These are phyloP conservation scores for Dicaeum eximium DNA, from an alignment of 2,113 vertebrate genomes.

Conservation along the genomic window DNA sequence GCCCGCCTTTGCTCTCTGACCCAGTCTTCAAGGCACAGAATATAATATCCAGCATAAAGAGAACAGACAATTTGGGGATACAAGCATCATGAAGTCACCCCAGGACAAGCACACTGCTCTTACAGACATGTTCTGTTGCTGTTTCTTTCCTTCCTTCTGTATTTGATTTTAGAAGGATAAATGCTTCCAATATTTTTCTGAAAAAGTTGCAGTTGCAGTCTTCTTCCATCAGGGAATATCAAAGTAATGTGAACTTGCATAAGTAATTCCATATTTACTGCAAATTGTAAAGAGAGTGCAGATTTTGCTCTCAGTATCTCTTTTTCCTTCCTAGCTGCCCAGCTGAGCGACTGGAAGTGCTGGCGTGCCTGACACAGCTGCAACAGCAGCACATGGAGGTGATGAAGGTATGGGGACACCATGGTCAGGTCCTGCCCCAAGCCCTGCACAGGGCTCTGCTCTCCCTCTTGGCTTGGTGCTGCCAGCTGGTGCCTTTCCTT, in stretches of 20 bases:
- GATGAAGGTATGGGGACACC: constrained; percentile 76
- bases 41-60: too few relatives aligned
- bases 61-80: too few relatives aligned
- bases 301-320: background rate
- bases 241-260: background rate
- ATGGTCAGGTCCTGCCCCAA: background rate
- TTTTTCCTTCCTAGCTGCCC: constrained; percentile 63
- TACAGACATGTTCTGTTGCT: background rate
- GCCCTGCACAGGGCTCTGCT: background rate
- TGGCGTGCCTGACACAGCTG: constrained; percentile 69
- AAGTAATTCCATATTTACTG: background rate
- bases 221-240: background rate
- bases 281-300: background rate
- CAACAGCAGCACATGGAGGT: constrained; percentile 45
- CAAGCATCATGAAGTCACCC: too few relatives aligned
- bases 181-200: background rate
- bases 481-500: background rate
- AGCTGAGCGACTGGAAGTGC: constrained; percentile 65
- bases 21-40: too few relatives aligned
- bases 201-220: background rate
- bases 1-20: too few relatives aligned
- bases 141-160: background rate
- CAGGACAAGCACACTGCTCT: background rate
- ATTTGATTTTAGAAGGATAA: background rate
- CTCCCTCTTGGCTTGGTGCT: background rate